These are phyloP conservation scores for Leptopilina myrica DNA, from an alignment of 2,888 invertebrate species.

Conservation along the genomic window DNA sequence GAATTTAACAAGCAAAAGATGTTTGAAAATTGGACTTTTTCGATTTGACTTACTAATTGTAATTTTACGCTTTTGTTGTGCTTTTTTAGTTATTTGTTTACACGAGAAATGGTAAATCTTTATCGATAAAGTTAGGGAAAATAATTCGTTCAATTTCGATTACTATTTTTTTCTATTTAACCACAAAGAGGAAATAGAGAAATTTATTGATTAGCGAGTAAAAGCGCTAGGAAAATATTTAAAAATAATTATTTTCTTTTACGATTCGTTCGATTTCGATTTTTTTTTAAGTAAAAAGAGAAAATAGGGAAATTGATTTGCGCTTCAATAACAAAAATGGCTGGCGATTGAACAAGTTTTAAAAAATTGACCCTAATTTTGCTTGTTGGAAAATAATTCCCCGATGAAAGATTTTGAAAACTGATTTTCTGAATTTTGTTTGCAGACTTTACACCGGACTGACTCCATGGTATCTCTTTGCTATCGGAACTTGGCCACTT, in stretches of 20 bases:
- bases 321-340: too few species aligned
- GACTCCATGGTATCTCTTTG: conserved; percentile 95
- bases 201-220: too few species aligned
- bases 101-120: not conserved
- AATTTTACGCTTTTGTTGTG: not conserved
- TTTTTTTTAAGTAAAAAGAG: too few species aligned
- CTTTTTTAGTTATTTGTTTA: not conserved
- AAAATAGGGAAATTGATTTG: too few species aligned
- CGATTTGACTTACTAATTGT: conserved; percentile 6
- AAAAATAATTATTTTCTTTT: too few species aligned
- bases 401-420: too few species aligned
- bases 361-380: too few species aligned
- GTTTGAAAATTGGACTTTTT: not conserved
- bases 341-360: too few species aligned
- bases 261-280: too few species aligned
- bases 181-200: too few species aligned
- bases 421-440: conserved; percentile 55
- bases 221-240: too few species aligned
- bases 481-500: conserved; percentile 88
- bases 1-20: not conserved
- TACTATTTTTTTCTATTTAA: not conserved
- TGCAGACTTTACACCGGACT: conserved; percentile 90
- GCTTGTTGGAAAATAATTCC: not conserved
- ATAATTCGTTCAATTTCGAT: conserved; percentile 6
- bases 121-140: not conserved